These are phyloP conservation scores for Erannis defoliaria DNA, from an alignment of 2,888 invertebrate species.

Conservation along the genomic window DNA sequence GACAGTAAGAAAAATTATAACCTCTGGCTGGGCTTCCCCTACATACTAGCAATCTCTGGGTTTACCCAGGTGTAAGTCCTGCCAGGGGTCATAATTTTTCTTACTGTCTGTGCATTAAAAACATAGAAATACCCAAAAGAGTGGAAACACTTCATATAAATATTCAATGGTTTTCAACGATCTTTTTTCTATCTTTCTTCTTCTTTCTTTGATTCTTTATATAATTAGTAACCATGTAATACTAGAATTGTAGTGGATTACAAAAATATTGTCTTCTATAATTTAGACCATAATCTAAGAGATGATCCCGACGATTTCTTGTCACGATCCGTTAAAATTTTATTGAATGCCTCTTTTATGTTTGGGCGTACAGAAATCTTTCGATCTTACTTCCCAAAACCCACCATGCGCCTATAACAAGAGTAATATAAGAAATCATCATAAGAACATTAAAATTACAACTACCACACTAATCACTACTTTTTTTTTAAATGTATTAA, in stretches of 20 bases:
- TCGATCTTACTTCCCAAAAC: constrained; percentile 50
- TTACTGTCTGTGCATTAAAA: too few relatives aligned
- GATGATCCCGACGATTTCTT: constrained; percentile 62
- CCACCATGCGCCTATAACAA: not conserved
- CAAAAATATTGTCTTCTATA: constrained; percentile 2
- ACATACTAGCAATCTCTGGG: too few relatives aligned
- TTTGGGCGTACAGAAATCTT: constrained; percentile 70
- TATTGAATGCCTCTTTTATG: constrained; percentile 78
- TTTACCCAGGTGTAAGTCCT: too few relatives aligned
- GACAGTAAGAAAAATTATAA: too few relatives aligned
- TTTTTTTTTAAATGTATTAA: not conserved
- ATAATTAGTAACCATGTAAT: too few relatives aligned
- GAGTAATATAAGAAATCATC: not conserved
- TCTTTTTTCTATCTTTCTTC: too few relatives aligned
- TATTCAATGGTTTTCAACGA: too few relatives aligned
- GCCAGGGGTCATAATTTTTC: too few relatives aligned
- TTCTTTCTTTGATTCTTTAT: too few relatives aligned
- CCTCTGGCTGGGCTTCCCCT: too few relatives aligned
- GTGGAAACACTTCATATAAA: too few relatives aligned
- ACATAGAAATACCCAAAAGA: too few relatives aligned
- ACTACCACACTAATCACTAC: not conserved
- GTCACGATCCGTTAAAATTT: constrained; percentile 74
- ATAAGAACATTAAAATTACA: not conserved
- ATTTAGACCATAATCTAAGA: constrained; percentile 32
- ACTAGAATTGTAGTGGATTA: not conserved